Evolutionary conservation across 2,888 invertebrate species (phyloP), one percentile per base, ranked within the genome.

Genomic region (Archips crataeganus): DNA sequence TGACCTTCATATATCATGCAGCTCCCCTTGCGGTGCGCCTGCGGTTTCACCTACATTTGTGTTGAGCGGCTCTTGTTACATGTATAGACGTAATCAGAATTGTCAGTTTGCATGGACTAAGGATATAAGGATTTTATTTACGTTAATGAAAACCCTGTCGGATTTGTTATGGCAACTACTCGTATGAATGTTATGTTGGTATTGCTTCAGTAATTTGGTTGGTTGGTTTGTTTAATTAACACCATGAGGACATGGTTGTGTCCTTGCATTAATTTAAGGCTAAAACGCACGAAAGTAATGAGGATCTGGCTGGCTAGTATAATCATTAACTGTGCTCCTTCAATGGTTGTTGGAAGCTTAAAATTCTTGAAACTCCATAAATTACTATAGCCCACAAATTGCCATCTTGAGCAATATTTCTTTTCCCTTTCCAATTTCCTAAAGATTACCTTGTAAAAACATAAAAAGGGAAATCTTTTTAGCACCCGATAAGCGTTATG

Each of bases 401-500:
- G 73, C 73, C 63, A 69, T 69, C 64, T 49, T 59, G 63, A 59
- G 73, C 63, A 69, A 73, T 73, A 69, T 69, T 73, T 73, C 71
- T 68, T 75, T 76, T 77, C 75, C 77, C 77, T 78, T 75, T 70
- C 74, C 77, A 76, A 78, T 79, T 79, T 77, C 77, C 75, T 70
- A 77, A 77, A 75, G 65, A 70, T 75, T 75, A 73, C 75, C 70
- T 64, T 79, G 77, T 79, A 79, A 79, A 80, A 82, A 83, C 78
- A 78, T 80, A 79, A 82, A 78, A 80, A 76, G 77, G 75, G 77
- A 81, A 84, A 90, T 89, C 89, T 89, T 86, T 90, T 90, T 89
- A 90, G 86, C 86, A 85, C 88, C 84, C 90, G 92, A 92, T 93
- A 93, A 93, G 90, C 92, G 90, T 91, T 91, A 90, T 89, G 87